These are phyloP conservation scores for Nomada ruficornis DNA, from an alignment of 2,888 invertebrate genomes.

Conservation along the genomic window DNA sequence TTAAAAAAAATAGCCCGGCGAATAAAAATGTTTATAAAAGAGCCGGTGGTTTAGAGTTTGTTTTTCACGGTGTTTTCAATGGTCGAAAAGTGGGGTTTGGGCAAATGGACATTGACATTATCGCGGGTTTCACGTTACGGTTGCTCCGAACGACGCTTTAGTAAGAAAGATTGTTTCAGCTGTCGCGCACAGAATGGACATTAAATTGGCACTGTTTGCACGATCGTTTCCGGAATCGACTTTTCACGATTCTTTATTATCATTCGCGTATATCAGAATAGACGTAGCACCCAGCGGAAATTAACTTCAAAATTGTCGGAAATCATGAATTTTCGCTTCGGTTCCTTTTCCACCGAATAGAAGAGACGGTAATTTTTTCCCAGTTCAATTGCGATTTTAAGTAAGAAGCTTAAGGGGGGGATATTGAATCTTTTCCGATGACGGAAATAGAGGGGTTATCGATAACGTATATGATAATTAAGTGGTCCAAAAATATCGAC, in stretches of 20 bases:
- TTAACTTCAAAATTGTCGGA: constrained; percentile 19
- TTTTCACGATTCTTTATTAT: constrained; percentile 57
- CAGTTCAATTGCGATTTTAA: neutral
- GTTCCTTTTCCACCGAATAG: too few relatives aligned
- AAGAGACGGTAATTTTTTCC: neutral
- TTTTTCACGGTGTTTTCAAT: constrained; percentile 47
- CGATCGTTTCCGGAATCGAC: constrained; percentile 47
- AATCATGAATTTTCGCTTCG: neutral
- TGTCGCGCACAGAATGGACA: constrained; percentile 69
- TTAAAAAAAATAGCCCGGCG: neutral
- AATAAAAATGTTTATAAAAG: constrained; percentile 10
- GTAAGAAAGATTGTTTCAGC: constrained; percentile 67
- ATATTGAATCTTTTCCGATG: neutral
- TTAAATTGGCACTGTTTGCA: constrained; percentile 70
- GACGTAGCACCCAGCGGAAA: constrained; percentile 11
- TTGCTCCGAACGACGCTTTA: constrained; percentile 53
- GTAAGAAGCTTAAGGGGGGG: neutral
- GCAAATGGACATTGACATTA: constrained; percentile 69
- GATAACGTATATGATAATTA: neutral
- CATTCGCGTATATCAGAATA: constrained; percentile 21
- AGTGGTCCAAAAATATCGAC: neutral
- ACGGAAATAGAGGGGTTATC: neutral
- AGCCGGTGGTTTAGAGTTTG: neutral
- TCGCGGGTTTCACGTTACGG: constrained; percentile 70
- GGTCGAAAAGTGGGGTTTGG: constrained; percentile 43